Percentiles rank a stretch among this genome's conserved stretches.
phyloP scores from a whole-genome alignment of 2,888 invertebrate species.

The Apocheima hispidaria region DNA sequence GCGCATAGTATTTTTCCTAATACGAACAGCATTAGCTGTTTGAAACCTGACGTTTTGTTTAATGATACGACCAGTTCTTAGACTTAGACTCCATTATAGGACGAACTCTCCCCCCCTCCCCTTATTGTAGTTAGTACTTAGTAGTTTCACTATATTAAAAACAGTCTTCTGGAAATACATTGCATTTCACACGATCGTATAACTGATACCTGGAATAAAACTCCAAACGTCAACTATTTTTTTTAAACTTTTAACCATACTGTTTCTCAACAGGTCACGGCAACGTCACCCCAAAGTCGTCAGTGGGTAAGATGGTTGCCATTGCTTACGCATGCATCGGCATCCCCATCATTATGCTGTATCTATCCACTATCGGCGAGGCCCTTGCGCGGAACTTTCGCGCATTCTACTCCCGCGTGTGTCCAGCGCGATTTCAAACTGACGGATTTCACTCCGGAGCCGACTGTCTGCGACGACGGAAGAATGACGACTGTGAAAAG shows the following conservation, averaged over 20 bases:
- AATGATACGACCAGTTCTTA: too few relatives aligned
- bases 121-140: too few relatives aligned
- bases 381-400: slow-evolving; percentile 93
- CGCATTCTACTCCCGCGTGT: slow-evolving; percentile 87
- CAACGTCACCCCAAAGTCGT: slow-evolving; percentile 92
- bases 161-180: too few relatives aligned
- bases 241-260: neutral
- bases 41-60: too few relatives aligned
- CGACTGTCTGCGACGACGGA: slow-evolving; percentile 57
- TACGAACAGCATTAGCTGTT: neutral
- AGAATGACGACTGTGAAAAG: slow-evolving; percentile 58
- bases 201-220: too few relatives aligned
- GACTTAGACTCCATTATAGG: too few relatives aligned
- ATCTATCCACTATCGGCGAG: slow-evolving; percentile 95
- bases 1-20: too few relatives aligned
- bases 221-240: too few relatives aligned
- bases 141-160: too few relatives aligned
- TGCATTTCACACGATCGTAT: too few relatives aligned
- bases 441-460: slow-evolving; percentile 61
- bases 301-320: slow-evolving; percentile 93
- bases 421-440: slow-evolving; percentile 59
- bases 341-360: slow-evolving; percentile 95
- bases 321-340: slow-evolving; percentile 94
- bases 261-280: slow-evolving; percentile 90
- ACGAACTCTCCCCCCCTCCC: too few relatives aligned